Base-by-base conservation (phyloP, 2,797 vertebrate genomes). In the Eulemur albifrons region DNA sequence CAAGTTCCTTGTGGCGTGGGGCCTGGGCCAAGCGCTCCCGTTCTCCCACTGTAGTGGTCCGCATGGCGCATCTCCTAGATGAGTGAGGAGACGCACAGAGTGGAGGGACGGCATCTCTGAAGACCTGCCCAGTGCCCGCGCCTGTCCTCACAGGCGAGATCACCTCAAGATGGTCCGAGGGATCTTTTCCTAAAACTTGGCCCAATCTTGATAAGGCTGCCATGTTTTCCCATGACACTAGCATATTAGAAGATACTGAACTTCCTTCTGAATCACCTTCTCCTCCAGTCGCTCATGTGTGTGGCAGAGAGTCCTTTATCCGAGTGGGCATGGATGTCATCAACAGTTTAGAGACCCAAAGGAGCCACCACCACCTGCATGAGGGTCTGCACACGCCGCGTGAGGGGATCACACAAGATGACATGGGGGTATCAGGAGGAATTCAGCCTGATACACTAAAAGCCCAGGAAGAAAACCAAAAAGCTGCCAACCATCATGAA, bases 1-100 rank as follows among this genome's bases (percentile, higher is more conserved):
- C 97, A 97, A 87, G 54, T 90, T 92, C 96, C 79, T 95, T 86
- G 92, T 25, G 73, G 92, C 20, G 11, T 87, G 79, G 35, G 73
- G 50, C 77, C 80, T 79, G 12, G 0, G 61, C 92, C 27, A 43
- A 90, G 40, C 40, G 40, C 40, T 40, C 40, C 40, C 40, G 40
- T 40, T 43, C 20, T 83, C 89, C 45, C 1, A 11, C 5, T 9
- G 27, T 25, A 52, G 35, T 6, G 59, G 11, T 86, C 50, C 27
- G 5, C 48, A 52, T 1, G 45, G 77, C 45, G 48, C 72, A 32
- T 2, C 7, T 30, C 35, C 52, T 17, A 2, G n/a, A 45, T 48
- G 11, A 17, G 1, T 4, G 12, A 91, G 12, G 4, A 25, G 21
- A 59, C 15, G 4, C 72, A 75, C 18, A 30, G 45, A 52, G 43